Conservation (phyloP, 2,888 invertebrate genomes). For the Cremastobaeus sp. region DNA sequence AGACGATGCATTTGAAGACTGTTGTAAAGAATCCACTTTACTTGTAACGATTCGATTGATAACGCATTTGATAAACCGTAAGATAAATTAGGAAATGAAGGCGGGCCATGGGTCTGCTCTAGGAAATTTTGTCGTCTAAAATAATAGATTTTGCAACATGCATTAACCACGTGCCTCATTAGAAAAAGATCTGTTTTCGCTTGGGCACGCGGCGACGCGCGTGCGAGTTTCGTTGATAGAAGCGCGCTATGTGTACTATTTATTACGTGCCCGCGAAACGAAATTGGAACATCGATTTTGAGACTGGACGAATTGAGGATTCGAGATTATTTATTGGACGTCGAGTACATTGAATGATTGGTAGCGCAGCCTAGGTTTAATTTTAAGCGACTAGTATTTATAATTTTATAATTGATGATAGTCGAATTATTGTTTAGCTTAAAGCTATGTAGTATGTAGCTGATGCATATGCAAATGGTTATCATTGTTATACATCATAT, state of each 20-base stretch:
- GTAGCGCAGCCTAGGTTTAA: slow-evolving; percentile 13
- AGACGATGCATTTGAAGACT: slow-evolving; percentile 54
- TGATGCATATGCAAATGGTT: slow-evolving; percentile 57
- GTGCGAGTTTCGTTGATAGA: not conserved
- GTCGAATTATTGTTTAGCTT: slow-evolving; percentile 67
- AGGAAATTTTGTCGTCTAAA: slow-evolving; percentile 9
- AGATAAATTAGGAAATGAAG: slow-evolving; percentile 24
- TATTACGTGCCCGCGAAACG: slow-evolving; percentile 5
- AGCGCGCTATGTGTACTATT: slow-evolving; percentile 1
- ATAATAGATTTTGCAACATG: slow-evolving; percentile 14
- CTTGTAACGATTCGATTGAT: slow-evolving; percentile 38
- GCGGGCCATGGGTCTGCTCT: slow-evolving; percentile 6
- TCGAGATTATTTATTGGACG: slow-evolving; percentile 2
- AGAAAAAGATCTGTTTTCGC: slow-evolving; percentile 11
- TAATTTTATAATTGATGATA: slow-evolving; percentile 32
- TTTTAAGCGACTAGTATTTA: no score
- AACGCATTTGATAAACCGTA: slow-evolving; percentile 43
- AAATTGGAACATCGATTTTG: slow-evolving; percentile 26
- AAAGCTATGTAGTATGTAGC: slow-evolving; percentile 66
- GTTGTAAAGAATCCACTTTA: slow-evolving; percentile 38
- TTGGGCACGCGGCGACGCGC: not conserved
- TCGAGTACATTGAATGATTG: not conserved
- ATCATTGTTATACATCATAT: slow-evolving; percentile 46
- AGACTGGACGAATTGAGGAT: slow-evolving; percentile 1
- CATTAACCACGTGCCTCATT: slow-evolving; percentile 54